phyloP scores from a whole-genome alignment of 1,140 invertebrate genomes.

The Galleria mellonella region DNA sequence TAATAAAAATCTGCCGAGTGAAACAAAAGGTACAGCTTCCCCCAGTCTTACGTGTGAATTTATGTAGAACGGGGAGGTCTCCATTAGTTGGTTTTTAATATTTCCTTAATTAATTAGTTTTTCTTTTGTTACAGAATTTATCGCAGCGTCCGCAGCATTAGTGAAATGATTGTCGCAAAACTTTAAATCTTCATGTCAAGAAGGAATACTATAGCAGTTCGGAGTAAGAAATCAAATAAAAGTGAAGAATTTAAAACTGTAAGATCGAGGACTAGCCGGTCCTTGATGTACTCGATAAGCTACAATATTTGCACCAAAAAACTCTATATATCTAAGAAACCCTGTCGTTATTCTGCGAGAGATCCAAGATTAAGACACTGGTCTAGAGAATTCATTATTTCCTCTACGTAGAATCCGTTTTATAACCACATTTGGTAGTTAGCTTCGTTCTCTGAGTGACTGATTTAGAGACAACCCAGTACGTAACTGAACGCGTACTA shows the following conservation, averaged over 20 bases:
- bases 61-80: too few species aligned
- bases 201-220: conserved; percentile 29
- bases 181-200: conserved; percentile 66
- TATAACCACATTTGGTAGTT: too few species aligned
- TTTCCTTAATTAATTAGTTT: not conserved
- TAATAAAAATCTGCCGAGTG: too few species aligned
- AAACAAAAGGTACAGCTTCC: too few species aligned
- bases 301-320: conserved; percentile 62
- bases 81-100: too few species aligned
- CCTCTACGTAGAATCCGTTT: conserved; percentile 41
- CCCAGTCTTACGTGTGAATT: too few species aligned
- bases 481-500: conserved; percentile 51
- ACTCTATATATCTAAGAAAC: conserved; percentile 60
- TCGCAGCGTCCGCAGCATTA: conserved; percentile 28
- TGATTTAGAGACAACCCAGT: conserved; percentile 28
- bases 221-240: conserved; percentile 32
- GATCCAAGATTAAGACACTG: conserved; percentile 69
- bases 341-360: conserved; percentile 66
- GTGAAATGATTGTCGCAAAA: conserved; percentile 15
- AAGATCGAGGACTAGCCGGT: conserved; percentile 69
- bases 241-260: conserved; percentile 60
- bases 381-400: conserved; percentile 56
- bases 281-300: conserved; percentile 70
- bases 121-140: conserved; percentile 56
- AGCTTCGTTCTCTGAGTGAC: conserved; percentile 25